Evolutionary conservation across 2,797 vertebrate genomes (phyloP), one percentile per base, ranked within the genome.

Genomic region (Antrozous pallidus): DNA sequence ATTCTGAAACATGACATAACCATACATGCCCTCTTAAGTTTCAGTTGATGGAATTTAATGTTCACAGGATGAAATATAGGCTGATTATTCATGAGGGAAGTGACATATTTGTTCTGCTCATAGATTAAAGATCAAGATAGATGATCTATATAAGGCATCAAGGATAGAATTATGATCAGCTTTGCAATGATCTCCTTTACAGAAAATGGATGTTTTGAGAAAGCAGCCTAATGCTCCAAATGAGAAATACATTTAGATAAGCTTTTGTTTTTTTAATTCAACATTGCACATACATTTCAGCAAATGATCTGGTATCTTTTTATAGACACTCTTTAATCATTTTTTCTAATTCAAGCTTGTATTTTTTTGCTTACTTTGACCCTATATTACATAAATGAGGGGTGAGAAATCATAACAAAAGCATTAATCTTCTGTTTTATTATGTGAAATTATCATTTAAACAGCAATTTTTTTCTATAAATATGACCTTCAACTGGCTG

Each of bases 51-150:
- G 56, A 71, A 85, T 96, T 96, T 95, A 95, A 78, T 85, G 83
- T 90, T 81, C 88, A 58, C 63, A 88, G 63, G 83, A 95, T 97
- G 94, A 97, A 95, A 96, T 96, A 95, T 67, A 84, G 86, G 83
- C 77, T 91, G 86, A 94, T 96, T 95, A 96, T 95, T 95, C 88
- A 96, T 93, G 58, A 96, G 45, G 28, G 33, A 90, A 95, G 79
- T 95, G 94, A 96, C 91, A 96, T 94, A 94, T 96, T 97, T 97
- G 47, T 84, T 95, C 86, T 94, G 91, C 81, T 96, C 47, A 51
- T 88, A 95, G 90, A 93, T 93, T 95, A 95, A 93, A 40, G 63
- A 96, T 97, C 92, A 95, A 95, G 86, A 94, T 24, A 91, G 88
- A 96, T 94, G 93, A 89, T 93, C 61, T 92, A 94, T 93, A 88